phyloP scores from a whole-genome alignment of 2,888 invertebrate genomes.

The Aphidoletes aphidimyza region DNA sequence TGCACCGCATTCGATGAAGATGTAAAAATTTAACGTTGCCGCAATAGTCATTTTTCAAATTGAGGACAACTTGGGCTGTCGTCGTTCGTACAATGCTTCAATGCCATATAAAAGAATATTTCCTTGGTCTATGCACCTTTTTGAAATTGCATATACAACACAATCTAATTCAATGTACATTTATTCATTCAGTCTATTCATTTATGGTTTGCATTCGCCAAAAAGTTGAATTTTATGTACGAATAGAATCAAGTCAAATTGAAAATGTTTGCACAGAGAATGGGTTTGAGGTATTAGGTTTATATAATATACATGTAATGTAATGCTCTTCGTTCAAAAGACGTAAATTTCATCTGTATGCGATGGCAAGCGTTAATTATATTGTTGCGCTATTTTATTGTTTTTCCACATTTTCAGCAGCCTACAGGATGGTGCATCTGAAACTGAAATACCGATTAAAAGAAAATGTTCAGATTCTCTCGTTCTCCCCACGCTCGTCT shows the following conservation, averaged over 20 bases:
- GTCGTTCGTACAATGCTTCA: not conserved
- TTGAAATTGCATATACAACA: not conserved
- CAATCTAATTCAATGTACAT: not conserved
- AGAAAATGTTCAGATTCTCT: not conserved
- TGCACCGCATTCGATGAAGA: not conserved
- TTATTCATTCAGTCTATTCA: not conserved
- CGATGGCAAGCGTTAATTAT: not conserved
- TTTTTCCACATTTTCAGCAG: not conserved
- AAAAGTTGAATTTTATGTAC: not conserved
- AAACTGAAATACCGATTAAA: not conserved
- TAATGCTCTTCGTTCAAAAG: not conserved
- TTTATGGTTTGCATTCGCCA: not conserved
- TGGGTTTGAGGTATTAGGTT: not conserved
- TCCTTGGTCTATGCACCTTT: not conserved
- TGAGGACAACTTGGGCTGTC: not conserved
- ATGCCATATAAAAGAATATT: not conserved
- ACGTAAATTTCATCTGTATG: not conserved
- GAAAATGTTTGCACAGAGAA: not conserved
- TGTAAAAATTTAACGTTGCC: not conserved
- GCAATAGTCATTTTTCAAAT: slow-evolving; percentile 11
- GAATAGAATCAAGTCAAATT: not conserved
- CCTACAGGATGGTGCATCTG: not conserved
- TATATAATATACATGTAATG: not conserved
- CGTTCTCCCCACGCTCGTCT: not conserved
- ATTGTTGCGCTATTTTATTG: slow-evolving; percentile 18